Evolutionary conservation across 2,797 vertebrate species (phyloP), one percentile per base, ranked within the genome.

Genomic region (Sebastes cheni): DNA sequence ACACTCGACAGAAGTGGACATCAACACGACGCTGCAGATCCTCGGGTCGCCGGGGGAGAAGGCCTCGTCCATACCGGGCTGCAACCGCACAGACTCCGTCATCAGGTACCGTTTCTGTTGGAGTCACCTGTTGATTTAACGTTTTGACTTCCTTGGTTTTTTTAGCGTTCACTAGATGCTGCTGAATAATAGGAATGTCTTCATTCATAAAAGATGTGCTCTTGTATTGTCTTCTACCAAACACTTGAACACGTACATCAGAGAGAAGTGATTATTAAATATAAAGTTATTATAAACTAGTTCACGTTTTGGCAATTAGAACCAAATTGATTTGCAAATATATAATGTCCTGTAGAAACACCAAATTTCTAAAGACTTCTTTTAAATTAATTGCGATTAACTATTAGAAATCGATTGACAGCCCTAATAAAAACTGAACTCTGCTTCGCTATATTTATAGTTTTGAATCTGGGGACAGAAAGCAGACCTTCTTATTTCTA

Each of bases 31-130:
- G 39, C 96, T 99, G 92, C 98, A 99, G 95, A 97, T 99, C 93
- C 96, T 99, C 69, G 99, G 99, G 80, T 99, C 99, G 39, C 99
- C 99, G 67, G 99, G 98, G 64, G 98, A 99, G 94, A 99, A 98
- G 91, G 98, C 98, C 81, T 98, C 97, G 70, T 99, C 98, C 87
- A 99, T 99, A 91, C 99, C 98, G 78, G 99, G 99, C 87, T 99
- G 96, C 95, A 98, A 99, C 96, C 97, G 97, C 96, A 99, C 99
- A 52, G 99, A 99, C 96, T 97, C 97, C 1, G 98, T 99, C 87
- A 98, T 99, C 96, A 99, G 99, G 99, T 99, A 94, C 94, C 1
- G 12, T 8, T n/a, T 22, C 11, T 50, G 93, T 77, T 18, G 13
- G 5, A 32, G 8, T 20, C 16, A n/a, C 7, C 25, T 14, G 6